A percentile compares a stretch with the other conserved stretches of the same genome.
These are phyloP conservation scores for Osedax frankpressi DNA, from an alignment of 2,888 invertebrate species.

Conservation along the genomic window DNA sequence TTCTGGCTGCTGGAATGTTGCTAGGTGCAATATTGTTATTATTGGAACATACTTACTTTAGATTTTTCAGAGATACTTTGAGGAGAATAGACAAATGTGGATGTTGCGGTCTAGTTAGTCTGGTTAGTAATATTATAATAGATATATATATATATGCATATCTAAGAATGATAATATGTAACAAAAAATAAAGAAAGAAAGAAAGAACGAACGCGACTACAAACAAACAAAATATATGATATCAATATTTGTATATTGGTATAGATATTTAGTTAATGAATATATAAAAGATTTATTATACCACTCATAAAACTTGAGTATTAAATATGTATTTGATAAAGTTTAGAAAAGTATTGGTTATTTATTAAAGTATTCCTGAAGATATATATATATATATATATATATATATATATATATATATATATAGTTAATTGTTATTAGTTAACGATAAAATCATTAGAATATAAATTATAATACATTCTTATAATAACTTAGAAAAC, in stretches of 20 bases:
- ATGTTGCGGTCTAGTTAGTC: constrained; percentile 82
- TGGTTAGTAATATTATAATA: constrained; percentile 54
- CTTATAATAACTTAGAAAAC: too few species aligned
- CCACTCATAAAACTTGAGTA: too few species aligned
- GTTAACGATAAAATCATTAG: background rate
- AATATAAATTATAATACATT: too few species aligned
- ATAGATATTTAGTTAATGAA: too few species aligned
- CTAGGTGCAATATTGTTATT: constrained; percentile 73
- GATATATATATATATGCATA: background rate
- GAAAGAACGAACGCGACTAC: too few species aligned
- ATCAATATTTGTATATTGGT: too few species aligned
- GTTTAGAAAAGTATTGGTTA: too few species aligned
- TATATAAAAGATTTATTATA: too few species aligned
- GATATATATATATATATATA: background rate
- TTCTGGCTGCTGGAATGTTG: constrained; percentile 84
- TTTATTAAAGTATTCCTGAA: background rate
- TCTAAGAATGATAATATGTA: too few species aligned
- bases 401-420: background rate
- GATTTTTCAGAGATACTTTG: constrained; percentile 53
- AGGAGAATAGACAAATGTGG: constrained; percentile 61
- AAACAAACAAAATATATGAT: too few species aligned
- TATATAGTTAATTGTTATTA: background rate
- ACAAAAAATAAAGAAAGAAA: too few species aligned
- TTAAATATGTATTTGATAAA: too few species aligned
- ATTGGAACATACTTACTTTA: constrained; percentile 85